Evolutionary conservation across 2,797 vertebrate genomes (phyloP).

Genomic region (Melanogrammus aeglefinus): DNA sequence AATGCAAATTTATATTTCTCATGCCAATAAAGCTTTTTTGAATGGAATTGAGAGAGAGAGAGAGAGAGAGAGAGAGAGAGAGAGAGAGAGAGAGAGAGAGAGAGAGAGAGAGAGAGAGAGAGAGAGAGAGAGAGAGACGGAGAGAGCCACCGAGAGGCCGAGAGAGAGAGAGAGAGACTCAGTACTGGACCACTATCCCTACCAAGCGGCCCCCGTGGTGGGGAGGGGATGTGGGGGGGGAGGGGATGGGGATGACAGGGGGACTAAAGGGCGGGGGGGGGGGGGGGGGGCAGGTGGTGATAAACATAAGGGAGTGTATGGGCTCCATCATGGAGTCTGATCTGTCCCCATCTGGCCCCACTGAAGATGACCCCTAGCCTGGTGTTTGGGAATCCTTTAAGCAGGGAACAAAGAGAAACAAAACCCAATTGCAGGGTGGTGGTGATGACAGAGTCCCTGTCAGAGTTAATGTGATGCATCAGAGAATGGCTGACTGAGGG

Average conservation of each 20-base stretch:
- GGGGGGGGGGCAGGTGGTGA: background rate
- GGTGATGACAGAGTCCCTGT: slow-evolving; percentile 25
- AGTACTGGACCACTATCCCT: slow-evolving; percentile 40
- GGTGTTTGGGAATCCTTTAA: slow-evolving; percentile 40
- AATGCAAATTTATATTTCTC: too few species aligned
- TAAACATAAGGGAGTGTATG: slow-evolving; percentile 22
- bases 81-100: slow-evolving; percentile 15
- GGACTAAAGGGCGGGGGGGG: background rate
- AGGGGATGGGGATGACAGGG: background rate
- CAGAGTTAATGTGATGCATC: slow-evolving; percentile 23
- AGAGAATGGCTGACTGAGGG: background rate
- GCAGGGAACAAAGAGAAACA: slow-evolving; percentile 27
- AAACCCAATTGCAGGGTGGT: slow-evolving; percentile 22
- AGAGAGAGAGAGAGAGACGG: background rate
- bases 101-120: background rate
- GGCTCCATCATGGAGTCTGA: slow-evolving; percentile 38
- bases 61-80: slow-evolving; percentile 14
- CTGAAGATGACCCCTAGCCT: slow-evolving; percentile 39
- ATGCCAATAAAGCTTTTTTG: too few species aligned
- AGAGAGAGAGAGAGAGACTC: slow-evolving; percentile 24
- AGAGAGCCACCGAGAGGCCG: too few species aligned
- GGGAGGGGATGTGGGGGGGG: slow-evolving; percentile 11
- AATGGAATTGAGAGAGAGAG: slow-evolving; percentile 1
- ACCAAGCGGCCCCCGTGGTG: slow-evolving; percentile 17
- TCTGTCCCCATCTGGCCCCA: slow-evolving; percentile 46